phyloP scores from a whole-genome alignment of 2,113 vertebrate genomes.

The Petrocephalus zakoni region DNA sequence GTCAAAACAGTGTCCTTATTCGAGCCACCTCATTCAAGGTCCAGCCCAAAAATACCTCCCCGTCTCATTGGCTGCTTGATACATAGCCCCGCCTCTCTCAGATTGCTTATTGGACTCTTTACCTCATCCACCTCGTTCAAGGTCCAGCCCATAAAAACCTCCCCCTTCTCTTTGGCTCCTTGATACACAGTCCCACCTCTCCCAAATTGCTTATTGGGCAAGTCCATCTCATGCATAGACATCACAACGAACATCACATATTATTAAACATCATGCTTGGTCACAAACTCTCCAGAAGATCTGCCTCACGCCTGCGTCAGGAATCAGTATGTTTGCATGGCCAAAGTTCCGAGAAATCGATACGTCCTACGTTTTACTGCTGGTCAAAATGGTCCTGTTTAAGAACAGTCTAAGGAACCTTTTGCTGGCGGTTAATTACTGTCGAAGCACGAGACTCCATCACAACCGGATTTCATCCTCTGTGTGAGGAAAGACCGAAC shows the following conservation, averaged over 20 bases:
- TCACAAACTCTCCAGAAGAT: background rate
- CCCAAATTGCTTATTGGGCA: background rate
- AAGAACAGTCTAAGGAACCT: background rate
- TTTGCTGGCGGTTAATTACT: background rate
- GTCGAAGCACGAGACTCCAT: background rate
- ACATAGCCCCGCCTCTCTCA: background rate
- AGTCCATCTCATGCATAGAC: conserved; percentile 15
- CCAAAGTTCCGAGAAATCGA: background rate
- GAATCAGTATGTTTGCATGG: background rate
- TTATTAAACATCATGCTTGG: background rate
- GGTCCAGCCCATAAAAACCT: background rate
- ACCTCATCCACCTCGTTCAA: background rate
- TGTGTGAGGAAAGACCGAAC: background rate
- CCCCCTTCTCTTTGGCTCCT: background rate
- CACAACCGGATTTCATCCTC: background rate
- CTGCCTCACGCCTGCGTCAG: background rate
- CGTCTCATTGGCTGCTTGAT: background rate
- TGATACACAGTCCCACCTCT: background rate
- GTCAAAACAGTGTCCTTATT: background rate
- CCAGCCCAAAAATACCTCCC: background rate
- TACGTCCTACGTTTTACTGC: background rate
- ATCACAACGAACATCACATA: background rate
- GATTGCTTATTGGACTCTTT: background rate
- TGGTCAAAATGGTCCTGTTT: background rate
- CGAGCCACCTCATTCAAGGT: background rate